Evolutionary conservation across 2,797 vertebrate genomes (phyloP).

Genomic region (Rhinogobio ventralis): DNA sequence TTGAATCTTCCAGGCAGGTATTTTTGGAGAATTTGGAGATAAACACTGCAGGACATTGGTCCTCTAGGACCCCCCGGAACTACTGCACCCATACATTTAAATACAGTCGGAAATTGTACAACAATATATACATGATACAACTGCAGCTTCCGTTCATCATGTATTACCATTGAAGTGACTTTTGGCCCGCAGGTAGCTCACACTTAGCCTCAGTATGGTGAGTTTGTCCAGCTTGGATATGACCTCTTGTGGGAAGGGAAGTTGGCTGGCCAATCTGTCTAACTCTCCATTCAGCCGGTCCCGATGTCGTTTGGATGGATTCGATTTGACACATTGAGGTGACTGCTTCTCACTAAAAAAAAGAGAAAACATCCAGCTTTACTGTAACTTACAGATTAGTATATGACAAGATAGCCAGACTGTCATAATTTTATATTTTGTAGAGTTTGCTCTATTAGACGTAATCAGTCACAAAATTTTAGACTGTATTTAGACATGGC

Average conservation of each 20-base stretch:
- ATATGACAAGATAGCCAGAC: neutral
- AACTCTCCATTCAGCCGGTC: conserved; percentile 85
- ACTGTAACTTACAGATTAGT: neutral
- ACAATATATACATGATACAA: neutral
- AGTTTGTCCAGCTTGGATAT: conserved; percentile 88
- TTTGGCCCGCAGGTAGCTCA: conserved; percentile 87
- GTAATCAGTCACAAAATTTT: neutral
- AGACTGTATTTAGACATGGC: neutral
- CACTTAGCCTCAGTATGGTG: conserved; percentile 86
- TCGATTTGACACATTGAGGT: conserved; percentile 82
- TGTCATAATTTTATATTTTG: neutral
- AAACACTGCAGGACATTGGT: neutral
- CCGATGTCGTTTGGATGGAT: conserved; percentile 87
- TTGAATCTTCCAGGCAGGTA: neutral
- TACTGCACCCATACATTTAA: neutral
- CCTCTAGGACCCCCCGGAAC: neutral
- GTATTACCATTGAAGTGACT: conserved; percentile 87
- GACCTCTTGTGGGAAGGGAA: conserved; percentile 86
- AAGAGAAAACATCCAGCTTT: neutral
- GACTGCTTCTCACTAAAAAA: conserved; percentile 76
- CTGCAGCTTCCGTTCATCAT: neutral
- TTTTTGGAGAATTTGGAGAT: neutral
- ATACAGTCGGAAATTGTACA: neutral
- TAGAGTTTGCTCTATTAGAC: neutral
- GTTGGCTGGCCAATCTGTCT: conserved; percentile 83